Conservation (phyloP, 2,888 invertebrate species). For the Pachymerium ferrugineum region DNA sequence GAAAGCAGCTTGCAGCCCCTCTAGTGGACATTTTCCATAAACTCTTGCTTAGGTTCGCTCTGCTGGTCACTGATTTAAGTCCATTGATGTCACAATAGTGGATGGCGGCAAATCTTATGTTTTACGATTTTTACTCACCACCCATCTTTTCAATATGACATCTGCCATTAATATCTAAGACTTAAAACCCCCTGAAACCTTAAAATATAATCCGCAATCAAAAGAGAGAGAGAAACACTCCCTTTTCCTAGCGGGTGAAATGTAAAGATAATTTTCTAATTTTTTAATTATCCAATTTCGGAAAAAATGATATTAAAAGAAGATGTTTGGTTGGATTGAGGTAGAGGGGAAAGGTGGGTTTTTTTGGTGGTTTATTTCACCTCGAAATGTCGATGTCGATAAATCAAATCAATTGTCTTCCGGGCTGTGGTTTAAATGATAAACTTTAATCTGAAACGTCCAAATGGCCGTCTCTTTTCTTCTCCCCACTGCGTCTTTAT, state of each 20-base stretch:
- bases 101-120: conserved; percentile 15
- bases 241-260: too few species aligned
- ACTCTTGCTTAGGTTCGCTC: conserved; percentile 25
- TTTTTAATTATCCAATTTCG: too few species aligned
- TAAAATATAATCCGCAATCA: neutral
- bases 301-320: too few species aligned
- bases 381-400: conserved; percentile 22
- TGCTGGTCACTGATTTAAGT: conserved; percentile 27
- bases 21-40: conserved; percentile 22
- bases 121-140: conserved; percentile 19
- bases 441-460: conserved; percentile 27
- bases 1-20: conserved; percentile 25
- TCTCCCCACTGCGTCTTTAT: conserved; percentile 27
- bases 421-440: conserved; percentile 27
- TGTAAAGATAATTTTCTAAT: too few species aligned
- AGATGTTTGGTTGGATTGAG: too few species aligned
- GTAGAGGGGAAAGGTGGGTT: too few species aligned
- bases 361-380: neutral
- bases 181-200: neutral
- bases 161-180: conserved; percentile 22
- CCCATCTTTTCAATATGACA: conserved; percentile 22
- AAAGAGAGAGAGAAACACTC: neutral
- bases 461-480: conserved; percentile 27
- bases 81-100: conserved; percentile 12
- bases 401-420: conserved; percentile 27